These are phyloP conservation scores for Leucosticte australis DNA, from an alignment of 2,113 vertebrate genomes.

Conservation along the genomic window DNA sequence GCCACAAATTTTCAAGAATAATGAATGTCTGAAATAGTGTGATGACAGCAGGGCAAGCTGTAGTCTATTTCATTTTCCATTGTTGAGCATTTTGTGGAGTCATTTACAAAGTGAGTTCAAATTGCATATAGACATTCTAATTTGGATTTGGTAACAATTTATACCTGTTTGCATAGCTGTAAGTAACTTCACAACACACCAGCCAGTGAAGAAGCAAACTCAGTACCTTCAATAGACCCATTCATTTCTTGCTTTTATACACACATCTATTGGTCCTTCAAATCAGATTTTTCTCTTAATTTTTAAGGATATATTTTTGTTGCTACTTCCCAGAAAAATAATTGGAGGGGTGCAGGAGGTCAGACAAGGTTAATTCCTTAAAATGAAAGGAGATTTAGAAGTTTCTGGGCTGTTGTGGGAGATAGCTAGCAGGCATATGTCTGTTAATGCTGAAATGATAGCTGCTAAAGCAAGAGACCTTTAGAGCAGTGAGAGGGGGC, in stretches of 20 bases:
- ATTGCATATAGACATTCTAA: not conserved
- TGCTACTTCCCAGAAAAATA: not conserved
- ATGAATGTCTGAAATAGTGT: not conserved
- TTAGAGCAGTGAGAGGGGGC: not conserved
- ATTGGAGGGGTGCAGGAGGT: no score
- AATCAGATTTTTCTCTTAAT: not conserved
- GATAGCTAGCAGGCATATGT: not conserved
- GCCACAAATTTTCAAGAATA: not conserved
- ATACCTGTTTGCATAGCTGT: not conserved
- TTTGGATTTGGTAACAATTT: not conserved
- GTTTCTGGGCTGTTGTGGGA: not conserved
- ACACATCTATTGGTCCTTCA: not conserved
- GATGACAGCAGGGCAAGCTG: not conserved
- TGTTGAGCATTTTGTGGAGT: not conserved
- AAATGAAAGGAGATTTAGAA: not conserved
- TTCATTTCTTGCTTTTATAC: not conserved
- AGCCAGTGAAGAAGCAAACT: not conserved
- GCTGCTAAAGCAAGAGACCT: not conserved
- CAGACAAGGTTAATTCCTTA: not conserved
- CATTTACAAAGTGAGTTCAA: not conserved
- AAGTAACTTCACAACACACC: not conserved
- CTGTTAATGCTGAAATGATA: not conserved
- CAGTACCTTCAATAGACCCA: not conserved
- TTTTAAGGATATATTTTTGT: not conserved
- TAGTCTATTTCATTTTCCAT: not conserved